A percentile compares a stretch with the other conserved stretches of the same genome.
Conservation (phyloP, 2,113 vertebrate species). For the Dunckerocampus dactyliophorus region DNA sequence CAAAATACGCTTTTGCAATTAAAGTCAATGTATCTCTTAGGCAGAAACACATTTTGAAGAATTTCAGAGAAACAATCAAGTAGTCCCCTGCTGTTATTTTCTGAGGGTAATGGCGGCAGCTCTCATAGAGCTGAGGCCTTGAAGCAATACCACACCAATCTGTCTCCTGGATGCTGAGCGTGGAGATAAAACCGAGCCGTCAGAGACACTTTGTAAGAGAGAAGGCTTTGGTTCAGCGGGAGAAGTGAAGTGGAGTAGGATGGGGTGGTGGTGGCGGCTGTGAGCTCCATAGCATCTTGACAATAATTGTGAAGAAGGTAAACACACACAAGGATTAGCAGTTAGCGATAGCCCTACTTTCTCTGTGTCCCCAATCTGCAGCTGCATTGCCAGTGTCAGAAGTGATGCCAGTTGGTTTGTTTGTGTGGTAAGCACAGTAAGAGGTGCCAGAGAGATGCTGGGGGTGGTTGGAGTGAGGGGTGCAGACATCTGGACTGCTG, state of each 20-base stretch:
- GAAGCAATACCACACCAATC: constrained; percentile 40
- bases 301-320: constrained; percentile 48
- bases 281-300: constrained; percentile 21
- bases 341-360: constrained; percentile 47
- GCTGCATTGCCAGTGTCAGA: constrained; percentile 54
- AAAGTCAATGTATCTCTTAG: constrained; percentile 4
- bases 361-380: constrained; percentile 50
- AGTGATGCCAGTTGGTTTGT: constrained; percentile 44
- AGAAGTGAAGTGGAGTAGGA: constrained; percentile 1
- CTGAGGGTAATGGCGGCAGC: constrained; percentile 20
- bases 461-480: constrained; percentile 10
- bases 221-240: constrained; percentile 33
- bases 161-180: constrained; percentile 31
- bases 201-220: constrained; percentile 28
- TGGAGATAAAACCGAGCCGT: constrained; percentile 35
- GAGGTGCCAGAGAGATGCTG: constrained; percentile 55
- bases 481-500: constrained; percentile 65
- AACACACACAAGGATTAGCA: constrained; percentile 56
- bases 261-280: constrained; percentile 22
- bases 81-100: constrained; percentile 28
- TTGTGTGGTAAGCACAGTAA: constrained; percentile 31
- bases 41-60: constrained; percentile 6
- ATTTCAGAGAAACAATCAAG: constrained; percentile 23
- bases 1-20: neutral
- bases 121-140: constrained; percentile 20